Conservation (phyloP, 2,797 vertebrate species). For the Podarcis lilfordi region DNA sequence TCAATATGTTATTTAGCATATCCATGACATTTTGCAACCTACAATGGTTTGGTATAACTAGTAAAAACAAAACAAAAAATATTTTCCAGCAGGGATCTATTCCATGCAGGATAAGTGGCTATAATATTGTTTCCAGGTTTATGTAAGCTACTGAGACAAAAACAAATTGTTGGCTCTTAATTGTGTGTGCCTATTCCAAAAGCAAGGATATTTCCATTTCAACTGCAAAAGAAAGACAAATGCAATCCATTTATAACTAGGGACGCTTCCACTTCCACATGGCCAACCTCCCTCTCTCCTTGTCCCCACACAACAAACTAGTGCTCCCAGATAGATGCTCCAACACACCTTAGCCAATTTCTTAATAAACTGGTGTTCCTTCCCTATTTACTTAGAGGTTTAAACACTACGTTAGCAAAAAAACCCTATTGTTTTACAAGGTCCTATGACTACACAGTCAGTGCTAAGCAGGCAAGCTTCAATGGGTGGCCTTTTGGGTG, state of each 20-base stretch:
- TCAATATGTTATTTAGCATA: not conserved
- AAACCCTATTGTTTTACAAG: not conserved
- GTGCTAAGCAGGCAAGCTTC: not conserved
- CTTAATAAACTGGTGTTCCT: not conserved
- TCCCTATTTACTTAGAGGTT: not conserved
- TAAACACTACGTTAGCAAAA: not conserved
- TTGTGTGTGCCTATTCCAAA: not conserved
- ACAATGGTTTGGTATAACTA: not conserved
- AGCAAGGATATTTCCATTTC: not conserved
- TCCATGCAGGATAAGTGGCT: not conserved
- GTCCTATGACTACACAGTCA: not conserved
- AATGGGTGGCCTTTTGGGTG: no score
- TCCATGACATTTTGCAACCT: constrained; percentile 7
- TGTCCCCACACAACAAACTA: not conserved
- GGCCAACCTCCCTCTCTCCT: not conserved
- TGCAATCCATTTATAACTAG: not conserved
- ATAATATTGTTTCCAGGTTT: not conserved
- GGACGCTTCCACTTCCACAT: no score
- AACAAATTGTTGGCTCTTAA: not conserved
- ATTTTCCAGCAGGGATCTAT: not conserved
- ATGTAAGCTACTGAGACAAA: not conserved
- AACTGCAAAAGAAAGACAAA: not conserved
- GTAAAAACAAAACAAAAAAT: fast-evolving
- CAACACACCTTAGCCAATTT: not conserved
- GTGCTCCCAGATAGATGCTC: not conserved